Percentiles rank a stretch among this genome's conserved stretches.
Conservation (phyloP, 1,140 invertebrate species). For the Penaeus japonicus region DNA sequence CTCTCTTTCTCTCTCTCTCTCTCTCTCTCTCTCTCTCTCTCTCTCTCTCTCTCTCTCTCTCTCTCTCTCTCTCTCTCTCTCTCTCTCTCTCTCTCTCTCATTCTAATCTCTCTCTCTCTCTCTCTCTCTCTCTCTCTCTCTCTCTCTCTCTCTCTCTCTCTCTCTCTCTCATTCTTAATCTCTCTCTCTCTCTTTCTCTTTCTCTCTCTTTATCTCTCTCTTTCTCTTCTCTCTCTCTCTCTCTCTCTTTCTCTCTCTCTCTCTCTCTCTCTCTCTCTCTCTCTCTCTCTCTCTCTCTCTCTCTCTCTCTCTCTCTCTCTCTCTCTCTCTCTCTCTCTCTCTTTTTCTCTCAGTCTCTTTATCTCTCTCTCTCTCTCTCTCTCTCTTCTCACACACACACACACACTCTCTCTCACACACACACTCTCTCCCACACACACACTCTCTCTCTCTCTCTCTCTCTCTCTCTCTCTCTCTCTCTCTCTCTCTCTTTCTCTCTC, state of each 20-base stretch:
- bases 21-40: neutral
- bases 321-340: neutral
- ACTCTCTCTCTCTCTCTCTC: neutral
- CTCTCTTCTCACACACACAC: neutral
- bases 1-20: neutral
- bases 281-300: neutral
- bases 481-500: neutral
- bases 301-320: too few species aligned
- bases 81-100: neutral
- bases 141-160: neutral
- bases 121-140: neutral
- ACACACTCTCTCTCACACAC: neutral
- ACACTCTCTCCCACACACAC: neutral
- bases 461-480: neutral
- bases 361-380: neutral
- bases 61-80: neutral
- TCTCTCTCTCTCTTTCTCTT: neutral
- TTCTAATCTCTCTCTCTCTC: neutral
- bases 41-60: neutral
- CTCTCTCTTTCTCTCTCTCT: neutral
- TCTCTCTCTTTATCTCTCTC: neutral
- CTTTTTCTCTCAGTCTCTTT: neutral
- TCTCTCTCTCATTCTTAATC: neutral
- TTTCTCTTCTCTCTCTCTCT: neutral
- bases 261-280: neutral